phyloP scores from a whole-genome alignment of 2,113 vertebrate species.

The Phoenicopterus ruber region DNA sequence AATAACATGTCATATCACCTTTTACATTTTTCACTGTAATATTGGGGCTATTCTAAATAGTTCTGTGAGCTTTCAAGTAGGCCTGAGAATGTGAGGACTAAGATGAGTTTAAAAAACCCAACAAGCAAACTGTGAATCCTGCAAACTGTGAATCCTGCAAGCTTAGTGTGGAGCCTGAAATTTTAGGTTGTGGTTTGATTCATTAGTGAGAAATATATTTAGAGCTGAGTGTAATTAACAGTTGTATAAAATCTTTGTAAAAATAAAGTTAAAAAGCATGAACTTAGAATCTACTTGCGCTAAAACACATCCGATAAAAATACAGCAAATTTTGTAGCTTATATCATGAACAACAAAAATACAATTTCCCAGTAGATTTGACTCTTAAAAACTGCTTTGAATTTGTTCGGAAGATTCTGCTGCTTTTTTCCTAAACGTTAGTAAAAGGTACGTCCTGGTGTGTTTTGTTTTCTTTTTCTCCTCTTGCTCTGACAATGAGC shows the following conservation, averaged over 20 bases:
- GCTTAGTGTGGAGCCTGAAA: neutral
- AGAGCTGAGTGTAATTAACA: neutral
- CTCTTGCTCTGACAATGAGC: neutral
- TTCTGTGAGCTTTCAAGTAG: neutral
- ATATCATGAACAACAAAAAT: neutral
- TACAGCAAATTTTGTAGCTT: neutral
- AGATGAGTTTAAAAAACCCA: neutral
- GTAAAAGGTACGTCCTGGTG: neutral
- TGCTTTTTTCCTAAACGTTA: neutral
- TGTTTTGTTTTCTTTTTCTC: neutral
- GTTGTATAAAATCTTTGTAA: neutral
- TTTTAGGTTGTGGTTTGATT: neutral
- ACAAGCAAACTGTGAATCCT: neutral
- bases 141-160: neutral
- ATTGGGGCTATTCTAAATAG: neutral
- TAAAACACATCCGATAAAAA: neutral
- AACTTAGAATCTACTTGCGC: neutral
- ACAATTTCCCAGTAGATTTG: neutral
- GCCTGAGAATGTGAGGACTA: neutral
- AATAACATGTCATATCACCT: neutral
- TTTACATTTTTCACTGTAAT: neutral
- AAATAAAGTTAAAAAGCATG: neutral
- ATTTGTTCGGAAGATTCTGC: neutral
- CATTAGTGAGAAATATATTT: neutral
- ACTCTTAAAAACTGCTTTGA: neutral